Evolutionary conservation across 2,113 vertebrate species (phyloP), one percentile per base, ranked within the genome.

Genomic region (Myrmophylax atrothorax): DNA sequence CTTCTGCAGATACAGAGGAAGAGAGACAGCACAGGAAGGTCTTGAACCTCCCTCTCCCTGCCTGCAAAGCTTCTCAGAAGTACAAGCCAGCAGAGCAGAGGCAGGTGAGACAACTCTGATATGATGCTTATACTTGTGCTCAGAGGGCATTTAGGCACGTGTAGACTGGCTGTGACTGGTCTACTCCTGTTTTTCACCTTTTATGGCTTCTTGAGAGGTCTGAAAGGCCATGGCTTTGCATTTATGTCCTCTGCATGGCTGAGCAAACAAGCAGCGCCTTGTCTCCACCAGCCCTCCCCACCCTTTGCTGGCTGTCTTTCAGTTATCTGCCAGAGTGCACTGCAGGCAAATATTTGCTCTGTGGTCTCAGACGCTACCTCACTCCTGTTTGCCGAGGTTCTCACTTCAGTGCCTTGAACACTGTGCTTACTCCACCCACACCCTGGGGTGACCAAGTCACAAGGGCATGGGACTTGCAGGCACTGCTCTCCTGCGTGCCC

Each of bases 301-400:
- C 92, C 89, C 74, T 86, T 72, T 89, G 85, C 89, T 97, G 96
- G 88, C 97, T 89, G 87, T 66, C 93, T 91, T 91, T 97, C 96
- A 96, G 81, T 89, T 91, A 94, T 86, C 97, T 97, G 93, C 94
- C 91, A 62, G 77, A 97, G 78, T 78, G 89, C 64, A 26, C 73
- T 86, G 76, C 89, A 96, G 95, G 95, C 91, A 97, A 97, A 95
- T 98, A 97, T 98, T 98, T 98, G 94, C 84, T 91, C 93, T 94
- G 80, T 62, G 73, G 87, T 67, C 93, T 96, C 94, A 98, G 97
- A 98, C 95, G 2, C 97, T 97, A 98, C 97, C 96, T 98, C 97
- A 97, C 92, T 95, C 81, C 94, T 96, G 84, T 97, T 98, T 96
- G 96, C 89, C 89, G 92, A 96, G 96, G 95, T 95, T 96, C 87